phyloP scores from a whole-genome alignment of 1,140 invertebrate species.

The Elymnias hypermnestra region DNA sequence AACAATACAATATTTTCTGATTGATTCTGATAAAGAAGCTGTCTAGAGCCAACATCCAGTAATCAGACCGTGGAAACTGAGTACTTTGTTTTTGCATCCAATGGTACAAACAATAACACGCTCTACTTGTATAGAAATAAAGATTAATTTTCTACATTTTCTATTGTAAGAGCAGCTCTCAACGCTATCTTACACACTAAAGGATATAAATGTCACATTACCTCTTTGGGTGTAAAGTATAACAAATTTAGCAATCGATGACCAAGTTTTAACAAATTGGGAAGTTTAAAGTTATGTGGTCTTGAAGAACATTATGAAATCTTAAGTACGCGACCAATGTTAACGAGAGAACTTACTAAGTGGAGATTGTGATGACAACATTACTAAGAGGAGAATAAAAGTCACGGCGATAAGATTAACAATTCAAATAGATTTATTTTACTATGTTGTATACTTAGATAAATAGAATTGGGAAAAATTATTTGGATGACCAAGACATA shows the following conservation, averaged over 20 bases:
- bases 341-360: no score
- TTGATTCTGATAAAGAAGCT: conserved; percentile 67
- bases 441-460: not conserved
- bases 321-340: no score
- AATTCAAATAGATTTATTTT: no score
- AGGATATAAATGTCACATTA: conserved; percentile 46
- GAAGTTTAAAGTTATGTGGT: no score
- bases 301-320: no score
- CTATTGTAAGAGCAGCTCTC: conserved; percentile 26
- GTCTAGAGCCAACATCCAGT: conserved; percentile 74
- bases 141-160: conserved; percentile 5
- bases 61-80: conserved; percentile 74
- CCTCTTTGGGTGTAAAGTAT: conserved; percentile 8
- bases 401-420: conserved; percentile 8
- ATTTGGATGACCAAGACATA: no score
- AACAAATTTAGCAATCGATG: conserved; percentile 1
- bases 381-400: conserved; percentile 12
- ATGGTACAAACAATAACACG: conserved; percentile 30
- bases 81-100: conserved; percentile 52
- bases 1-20: conserved; percentile 42
- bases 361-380: conserved; percentile 7
- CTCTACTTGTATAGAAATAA: conserved; percentile 20
- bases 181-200: conserved; percentile 40
- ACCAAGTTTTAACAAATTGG: no score
- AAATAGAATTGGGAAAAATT: not conserved